These are phyloP conservation scores for Netta rufina DNA, from an alignment of 2,797 vertebrate species.

Conservation along the genomic window DNA sequence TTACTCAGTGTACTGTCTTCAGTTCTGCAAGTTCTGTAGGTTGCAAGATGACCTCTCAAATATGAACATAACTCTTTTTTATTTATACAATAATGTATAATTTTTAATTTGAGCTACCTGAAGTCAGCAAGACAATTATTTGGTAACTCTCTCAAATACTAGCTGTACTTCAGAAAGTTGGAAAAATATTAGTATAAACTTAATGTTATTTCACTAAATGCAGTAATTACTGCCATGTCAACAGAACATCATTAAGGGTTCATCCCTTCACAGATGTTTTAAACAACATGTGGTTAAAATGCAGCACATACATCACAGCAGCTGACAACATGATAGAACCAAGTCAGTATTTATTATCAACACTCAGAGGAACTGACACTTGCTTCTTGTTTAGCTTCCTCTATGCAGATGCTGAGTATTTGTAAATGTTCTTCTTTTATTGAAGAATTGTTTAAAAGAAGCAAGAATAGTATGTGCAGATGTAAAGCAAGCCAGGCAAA, in stretches of 20 bases:
- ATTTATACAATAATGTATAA: not conserved
- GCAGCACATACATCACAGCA: constrained; percentile 49
- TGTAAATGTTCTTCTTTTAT: constrained; percentile 1
- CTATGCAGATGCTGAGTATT: constrained; percentile 33
- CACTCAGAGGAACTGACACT: constrained; percentile 27
- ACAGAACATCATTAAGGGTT: constrained; percentile 35
- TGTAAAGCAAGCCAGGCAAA: constrained; percentile 12
- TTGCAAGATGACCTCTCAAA: not conserved
- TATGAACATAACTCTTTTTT: not conserved
- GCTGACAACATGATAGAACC: constrained; percentile 52
- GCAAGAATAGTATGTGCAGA: not conserved
- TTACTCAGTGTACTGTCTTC: not conserved
- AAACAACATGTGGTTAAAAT: constrained; percentile 65
- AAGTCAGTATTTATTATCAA: constrained; percentile 54
- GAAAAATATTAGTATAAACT: constrained; percentile 50
- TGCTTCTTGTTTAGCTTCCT: constrained; percentile 44
- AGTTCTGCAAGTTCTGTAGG: not conserved
- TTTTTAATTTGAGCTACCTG: not conserved
- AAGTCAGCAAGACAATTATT: not conserved
- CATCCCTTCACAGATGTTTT: constrained; percentile 60
- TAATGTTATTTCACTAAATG: constrained; percentile 41
- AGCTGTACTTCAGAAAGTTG: not conserved
- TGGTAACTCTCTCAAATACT: not conserved
- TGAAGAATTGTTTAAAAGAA: constrained; percentile 46
- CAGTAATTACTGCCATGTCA: constrained; percentile 57